Evolutionary conservation across 2,113 vertebrate genomes (phyloP).

Genomic region (Peucedramus taeniatus): DNA sequence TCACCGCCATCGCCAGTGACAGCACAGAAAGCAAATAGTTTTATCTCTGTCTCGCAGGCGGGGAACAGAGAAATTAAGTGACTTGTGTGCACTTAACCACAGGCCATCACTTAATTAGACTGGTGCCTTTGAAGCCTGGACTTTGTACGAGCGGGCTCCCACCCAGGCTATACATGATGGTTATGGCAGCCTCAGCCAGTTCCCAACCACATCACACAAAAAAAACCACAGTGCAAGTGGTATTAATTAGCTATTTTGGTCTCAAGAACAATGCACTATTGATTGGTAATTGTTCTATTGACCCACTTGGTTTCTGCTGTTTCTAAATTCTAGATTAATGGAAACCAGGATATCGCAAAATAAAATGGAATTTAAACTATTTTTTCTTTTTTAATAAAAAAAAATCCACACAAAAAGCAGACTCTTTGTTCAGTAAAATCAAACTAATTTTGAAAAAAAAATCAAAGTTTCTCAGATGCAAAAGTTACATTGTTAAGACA

Average conservation of each 20-base stretch:
- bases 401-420: neutral
- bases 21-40: neutral
- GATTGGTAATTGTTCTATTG: conserved; percentile 50
- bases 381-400: neutral
- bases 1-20: neutral
- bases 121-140: neutral
- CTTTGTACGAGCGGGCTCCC: neutral
- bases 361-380: neutral
- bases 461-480: neutral
- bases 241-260: conserved; percentile 58
- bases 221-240: neutral
- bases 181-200: conserved; percentile 7
- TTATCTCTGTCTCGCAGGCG: neutral
- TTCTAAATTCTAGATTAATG: conserved; percentile 36
- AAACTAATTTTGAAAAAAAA: neutral
- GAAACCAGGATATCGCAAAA: neutral
- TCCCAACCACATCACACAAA: conserved; percentile 33
- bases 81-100: neutral
- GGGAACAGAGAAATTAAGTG: neutral
- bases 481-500: neutral
- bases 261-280: conserved; percentile 49
- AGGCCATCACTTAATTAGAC: neutral
- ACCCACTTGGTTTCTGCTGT: conserved; percentile 2
- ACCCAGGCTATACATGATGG: neutral
- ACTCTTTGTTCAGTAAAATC: neutral